These are phyloP conservation scores for Acleris cristana DNA, from an alignment of 2,888 invertebrate genomes.

Conservation along the genomic window DNA sequence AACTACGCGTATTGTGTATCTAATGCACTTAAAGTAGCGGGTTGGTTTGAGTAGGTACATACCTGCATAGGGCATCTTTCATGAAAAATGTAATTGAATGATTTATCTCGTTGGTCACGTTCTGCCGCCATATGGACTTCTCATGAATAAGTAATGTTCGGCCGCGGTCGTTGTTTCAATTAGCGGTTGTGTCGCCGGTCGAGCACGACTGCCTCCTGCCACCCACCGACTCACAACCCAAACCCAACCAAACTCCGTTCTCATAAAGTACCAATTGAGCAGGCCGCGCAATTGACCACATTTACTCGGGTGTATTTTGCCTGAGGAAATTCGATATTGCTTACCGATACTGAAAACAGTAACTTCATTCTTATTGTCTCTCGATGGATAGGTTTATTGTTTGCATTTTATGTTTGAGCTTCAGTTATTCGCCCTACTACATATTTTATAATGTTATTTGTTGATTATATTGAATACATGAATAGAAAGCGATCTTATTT, in stretches of 20 bases:
- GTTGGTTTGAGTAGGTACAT: conserved; percentile 8
- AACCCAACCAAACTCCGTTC: conserved; percentile 49
- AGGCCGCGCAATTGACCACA: conserved; percentile 39
- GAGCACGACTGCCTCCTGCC: conserved; percentile 63
- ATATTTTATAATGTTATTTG: conserved; percentile 11
- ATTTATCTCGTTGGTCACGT: conserved; percentile 81
- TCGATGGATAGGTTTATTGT: conserved; percentile 41
- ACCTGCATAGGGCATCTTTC: conserved; percentile 54
- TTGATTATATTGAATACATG: background rate
- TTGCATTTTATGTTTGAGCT: conserved; percentile 35
- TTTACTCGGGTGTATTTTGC: conserved; percentile 39
- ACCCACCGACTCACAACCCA: conserved; percentile 42
- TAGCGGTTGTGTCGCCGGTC: conserved; percentile 79
- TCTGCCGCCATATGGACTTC: conserved; percentile 78
- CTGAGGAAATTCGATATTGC: conserved; percentile 44
- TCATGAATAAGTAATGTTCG: conserved; percentile 82
- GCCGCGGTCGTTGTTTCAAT: conserved; percentile 82
- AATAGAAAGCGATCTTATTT: no score
- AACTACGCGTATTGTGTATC: conserved; percentile 6
- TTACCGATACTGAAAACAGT: conserved; percentile 44
- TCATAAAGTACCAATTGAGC: conserved; percentile 47
- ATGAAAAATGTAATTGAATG: conserved; percentile 81
- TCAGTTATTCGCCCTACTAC: conserved; percentile 13
- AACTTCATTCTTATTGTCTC: conserved; percentile 43
- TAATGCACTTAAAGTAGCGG: conserved; percentile 10